Evolutionary conservation across 2,888 invertebrate species (phyloP), one percentile per base, ranked within the genome.

Genomic region (Trissolcus japonicus): DNA sequence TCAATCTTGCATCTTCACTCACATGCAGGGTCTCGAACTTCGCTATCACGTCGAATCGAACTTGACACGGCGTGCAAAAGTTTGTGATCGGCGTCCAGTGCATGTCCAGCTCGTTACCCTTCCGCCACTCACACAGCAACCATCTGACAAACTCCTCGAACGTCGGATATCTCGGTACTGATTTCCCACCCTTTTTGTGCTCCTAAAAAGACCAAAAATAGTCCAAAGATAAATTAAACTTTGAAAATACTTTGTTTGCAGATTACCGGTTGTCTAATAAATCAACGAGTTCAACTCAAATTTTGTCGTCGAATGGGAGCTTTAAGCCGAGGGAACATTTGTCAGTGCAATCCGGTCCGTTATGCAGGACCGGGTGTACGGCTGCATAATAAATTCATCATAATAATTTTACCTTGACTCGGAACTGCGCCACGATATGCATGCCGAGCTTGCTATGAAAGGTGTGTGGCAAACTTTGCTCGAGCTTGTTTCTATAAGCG

Each of bases 51-150:
- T 95, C 94, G 84, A 95, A 95, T 85, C 94, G 92, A 82, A 95
- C 94, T 90, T 95, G 93, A 89, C 96, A 96, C 0, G 96, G 96
- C 40, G 96, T 95, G 87, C 96, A 96, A 88, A 96, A 95, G 84
- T 93, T 93, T 0, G 94, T 93, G 81, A 95, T 93, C 0, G 96
- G 95, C n/a, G 95, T 94, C 94, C 95, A 95, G 87, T 96, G 96
- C 95, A 96, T 96, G 87, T 96, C 95, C 80, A 95, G 90, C 3
- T 91, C 90, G 57, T 92, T 90, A 40, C 92, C 92, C 6, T 90
- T 91, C 81, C 90, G 90, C 74, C 93, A 92, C 79, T 94, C 93
- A 84, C 95, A 94, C 78, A 95, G 87, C 16, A 96, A 91, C 90
- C 95, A 95, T 61, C 93, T 90, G 0, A 95, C 93, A 81, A 96